These are phyloP conservation scores for Bombus consobrinus DNA, from an alignment of 1,140 invertebrate genomes.

Conservation along the genomic window DNA sequence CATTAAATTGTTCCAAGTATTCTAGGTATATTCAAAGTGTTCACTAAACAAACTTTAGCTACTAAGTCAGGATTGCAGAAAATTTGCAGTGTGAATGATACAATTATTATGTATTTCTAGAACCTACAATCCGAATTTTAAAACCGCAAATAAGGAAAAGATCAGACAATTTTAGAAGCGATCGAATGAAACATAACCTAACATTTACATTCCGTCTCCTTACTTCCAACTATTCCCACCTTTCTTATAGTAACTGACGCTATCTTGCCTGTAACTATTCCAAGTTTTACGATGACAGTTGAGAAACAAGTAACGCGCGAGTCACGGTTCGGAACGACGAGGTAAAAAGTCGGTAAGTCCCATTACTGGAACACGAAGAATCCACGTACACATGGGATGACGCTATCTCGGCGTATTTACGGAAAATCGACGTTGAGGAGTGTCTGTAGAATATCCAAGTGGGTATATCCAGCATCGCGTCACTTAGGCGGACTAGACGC, in stretches of 20 bases:
- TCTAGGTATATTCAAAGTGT: background rate
- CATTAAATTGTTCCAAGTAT: background rate
- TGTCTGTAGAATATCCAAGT: constrained; percentile 63
- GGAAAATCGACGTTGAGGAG: constrained; percentile 60
- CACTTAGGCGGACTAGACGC: constrained; percentile 64
- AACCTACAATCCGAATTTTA: background rate
- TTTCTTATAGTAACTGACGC: background rate
- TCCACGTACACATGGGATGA: constrained; percentile 22
- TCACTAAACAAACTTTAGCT: background rate
- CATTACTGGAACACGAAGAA: too few relatives aligned
- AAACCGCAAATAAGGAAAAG: too few relatives aligned
- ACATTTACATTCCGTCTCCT: background rate
- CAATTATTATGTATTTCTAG: background rate
- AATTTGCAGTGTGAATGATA: background rate
- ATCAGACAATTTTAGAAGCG: background rate
- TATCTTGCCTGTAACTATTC: background rate
- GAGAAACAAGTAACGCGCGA: background rate
- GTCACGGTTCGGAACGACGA: background rate
- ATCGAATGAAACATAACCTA: background rate
- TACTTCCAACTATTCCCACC: background rate
- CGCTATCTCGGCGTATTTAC: constrained; percentile 52
- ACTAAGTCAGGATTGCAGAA: background rate
- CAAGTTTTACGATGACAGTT: background rate
- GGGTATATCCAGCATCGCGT: constrained; percentile 61
- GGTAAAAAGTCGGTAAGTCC: background rate